Evolutionary conservation across 2,888 invertebrate species (phyloP), one percentile per base, ranked within the genome.

Genomic region (Erebia palarica): DNA sequence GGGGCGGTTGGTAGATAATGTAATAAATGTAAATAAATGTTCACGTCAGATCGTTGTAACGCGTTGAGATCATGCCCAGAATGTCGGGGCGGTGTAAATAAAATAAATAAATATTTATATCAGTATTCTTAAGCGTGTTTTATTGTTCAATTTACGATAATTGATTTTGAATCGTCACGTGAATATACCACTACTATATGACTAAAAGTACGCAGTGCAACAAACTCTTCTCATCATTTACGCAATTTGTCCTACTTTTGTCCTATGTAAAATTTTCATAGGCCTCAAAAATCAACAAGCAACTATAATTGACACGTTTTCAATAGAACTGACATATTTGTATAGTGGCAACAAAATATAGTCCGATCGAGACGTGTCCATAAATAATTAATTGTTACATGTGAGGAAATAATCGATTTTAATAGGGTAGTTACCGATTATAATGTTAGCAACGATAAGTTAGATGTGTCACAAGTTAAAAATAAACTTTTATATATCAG

Each of bases 1-100:
- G 91, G 72, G 88, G 87, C 59, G 89, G 90, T n/a, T 92, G 92
- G 92, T 92, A 86, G 80, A 9, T 8, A n/a, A 55, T 66, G 61
- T 27, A 68, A 67, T 68, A 70, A 74, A 78, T 82, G 81, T 85
- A 83, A 80, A 81, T 84, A 82, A 81, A 49, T 63, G 47, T 63
- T 78, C 75, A 79, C 75, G 74, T 76, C 76, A 75, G 69, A 72
- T 77, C 58, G 74, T 73, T 72, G 77, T 84, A 82, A 84, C 83
- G 86, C 86, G 89, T 90, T 88, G 83, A 90, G 88, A 87, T 91
- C 88, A 84, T 82, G 87, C 89, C 87, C 86, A 86, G 83, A 75
- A 75, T 82, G 81, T 84, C 84, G 78, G 79, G 83, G 83, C 83
- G 81, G 84, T 85, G 79, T 86, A 84, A 87, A 89, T 88, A 87